These are phyloP conservation scores for Ascaphus truei DNA, from an alignment of 2,113 vertebrate species.

Conservation along the genomic window DNA sequence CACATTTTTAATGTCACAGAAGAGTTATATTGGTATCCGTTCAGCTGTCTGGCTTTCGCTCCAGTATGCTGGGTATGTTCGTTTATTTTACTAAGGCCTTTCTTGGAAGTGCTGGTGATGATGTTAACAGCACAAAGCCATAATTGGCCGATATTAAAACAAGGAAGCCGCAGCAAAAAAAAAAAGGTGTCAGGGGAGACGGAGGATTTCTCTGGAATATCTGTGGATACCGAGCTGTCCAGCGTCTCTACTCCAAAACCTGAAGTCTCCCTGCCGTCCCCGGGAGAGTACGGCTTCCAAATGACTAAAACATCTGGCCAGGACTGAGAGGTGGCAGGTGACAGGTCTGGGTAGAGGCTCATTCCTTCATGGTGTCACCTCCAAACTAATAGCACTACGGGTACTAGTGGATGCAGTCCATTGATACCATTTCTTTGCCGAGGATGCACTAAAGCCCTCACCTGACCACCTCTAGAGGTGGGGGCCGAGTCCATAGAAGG, in stretches of 20 bases:
- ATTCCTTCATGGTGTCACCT: constrained; percentile 2
- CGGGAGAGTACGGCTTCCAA: constrained; percentile 4
- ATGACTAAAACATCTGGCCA: constrained; percentile 13
- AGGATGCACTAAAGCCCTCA: neutral
- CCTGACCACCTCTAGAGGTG: too few relatives aligned
- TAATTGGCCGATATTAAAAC: constrained; percentile 49
- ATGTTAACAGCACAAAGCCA: constrained; percentile 51
- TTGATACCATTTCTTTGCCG: neutral
- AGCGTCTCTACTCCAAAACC: neutral
- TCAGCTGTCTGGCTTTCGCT: constrained; percentile 34
- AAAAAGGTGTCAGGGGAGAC: constrained; percentile 22
- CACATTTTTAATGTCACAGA: constrained; percentile 23
- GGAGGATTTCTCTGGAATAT: constrained; percentile 18
- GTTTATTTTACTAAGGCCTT: constrained; percentile 51
- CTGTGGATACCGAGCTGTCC: neutral
- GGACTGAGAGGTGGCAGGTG: constrained; percentile 5
- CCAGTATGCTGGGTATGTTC: neutral
- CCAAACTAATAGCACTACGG: neutral
- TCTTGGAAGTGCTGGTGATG: constrained; percentile 50
- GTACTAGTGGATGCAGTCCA: neutral
- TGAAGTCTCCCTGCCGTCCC: neutral
- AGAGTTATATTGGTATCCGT: constrained; percentile 28
- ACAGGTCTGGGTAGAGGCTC: constrained; percentile 13
- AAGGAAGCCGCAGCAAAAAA: constrained; percentile 42
- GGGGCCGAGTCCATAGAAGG: too few relatives aligned